Evolutionary conservation across 2,888 invertebrate species (phyloP).

Genomic region (Hemicrepidius hirtus): DNA sequence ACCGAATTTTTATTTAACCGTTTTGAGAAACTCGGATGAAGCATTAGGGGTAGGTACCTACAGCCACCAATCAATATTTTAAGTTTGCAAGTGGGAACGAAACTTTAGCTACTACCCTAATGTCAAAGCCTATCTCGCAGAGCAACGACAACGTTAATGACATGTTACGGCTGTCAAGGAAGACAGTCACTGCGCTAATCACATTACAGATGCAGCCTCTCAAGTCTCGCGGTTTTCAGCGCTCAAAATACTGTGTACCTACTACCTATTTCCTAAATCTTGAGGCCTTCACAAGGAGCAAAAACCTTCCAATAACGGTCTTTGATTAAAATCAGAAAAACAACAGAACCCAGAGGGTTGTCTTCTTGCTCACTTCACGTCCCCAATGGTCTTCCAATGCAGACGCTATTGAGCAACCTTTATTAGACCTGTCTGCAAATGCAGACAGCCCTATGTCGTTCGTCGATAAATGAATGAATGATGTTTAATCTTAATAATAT

Average conservation of each 20-base stretch:
- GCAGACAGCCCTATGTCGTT: no score
- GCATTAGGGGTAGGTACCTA: no score
- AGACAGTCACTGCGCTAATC: constrained; percentile 45
- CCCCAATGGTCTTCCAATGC: no score
- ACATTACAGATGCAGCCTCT: constrained; percentile 46
- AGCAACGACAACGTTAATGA: constrained; percentile 49
- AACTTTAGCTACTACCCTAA: constrained; percentile 45
- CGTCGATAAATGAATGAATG: no score
- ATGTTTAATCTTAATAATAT: no score
- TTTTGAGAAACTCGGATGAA: constrained; percentile 4
- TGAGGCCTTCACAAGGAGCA: background rate
- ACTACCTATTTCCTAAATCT: constrained; percentile 36
- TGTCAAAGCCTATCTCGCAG: constrained; percentile 44
- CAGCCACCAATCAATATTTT: constrained; percentile 43
- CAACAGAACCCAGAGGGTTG: no score
- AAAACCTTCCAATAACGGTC: background rate
- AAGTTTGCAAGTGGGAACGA: constrained; percentile 41
- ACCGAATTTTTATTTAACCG: background rate
- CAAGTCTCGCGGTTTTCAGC: constrained; percentile 28
- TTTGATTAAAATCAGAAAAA: no score
- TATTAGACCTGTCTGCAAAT: no score
- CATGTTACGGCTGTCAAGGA: constrained; percentile 48
- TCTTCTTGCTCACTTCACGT: no score
- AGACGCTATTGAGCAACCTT: no score
- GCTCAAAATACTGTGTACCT: constrained; percentile 34